Conservation (phyloP, 2,113 vertebrate genomes). For the Chaetura pelagica region DNA sequence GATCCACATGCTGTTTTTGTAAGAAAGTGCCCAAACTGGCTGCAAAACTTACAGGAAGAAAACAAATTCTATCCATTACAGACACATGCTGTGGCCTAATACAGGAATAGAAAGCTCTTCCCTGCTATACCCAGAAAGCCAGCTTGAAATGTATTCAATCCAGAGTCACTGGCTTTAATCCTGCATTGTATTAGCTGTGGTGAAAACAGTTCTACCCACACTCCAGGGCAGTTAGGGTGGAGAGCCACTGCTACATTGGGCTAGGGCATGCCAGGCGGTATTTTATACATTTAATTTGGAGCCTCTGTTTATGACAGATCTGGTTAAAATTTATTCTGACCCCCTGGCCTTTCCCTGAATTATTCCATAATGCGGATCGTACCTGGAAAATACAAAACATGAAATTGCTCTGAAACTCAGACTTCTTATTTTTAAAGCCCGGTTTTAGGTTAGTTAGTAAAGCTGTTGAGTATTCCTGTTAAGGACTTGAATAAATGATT, state of each 20-base stretch:
- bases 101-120: neutral
- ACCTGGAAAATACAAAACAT: neutral
- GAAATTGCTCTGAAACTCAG: neutral
- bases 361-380: neutral
- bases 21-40: neutral
- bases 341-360: neutral
- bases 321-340: neutral
- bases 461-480: neutral
- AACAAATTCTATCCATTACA: neutral
- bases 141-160: neutral
- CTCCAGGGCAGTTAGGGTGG: neutral
- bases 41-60: neutral
- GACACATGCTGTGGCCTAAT: rapidly evolving
- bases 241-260: neutral
- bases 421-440: neutral
- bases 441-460: neutral
- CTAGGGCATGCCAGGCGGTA: rapidly evolving
- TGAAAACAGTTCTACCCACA: neutral
- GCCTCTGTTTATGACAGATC: neutral
- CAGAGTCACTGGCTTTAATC: neutral
- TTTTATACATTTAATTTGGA: neutral
- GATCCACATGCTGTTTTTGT: neutral
- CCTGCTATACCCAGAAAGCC: neutral
- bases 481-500: constrained; percentile 3
- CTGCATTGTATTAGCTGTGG: neutral